A percentile compares a stretch with the other conserved stretches of the same genome.
These are phyloP conservation scores for Oreonectes daqikongensis DNA, from an alignment of 2,797 vertebrate species.

Conservation along the genomic window DNA sequence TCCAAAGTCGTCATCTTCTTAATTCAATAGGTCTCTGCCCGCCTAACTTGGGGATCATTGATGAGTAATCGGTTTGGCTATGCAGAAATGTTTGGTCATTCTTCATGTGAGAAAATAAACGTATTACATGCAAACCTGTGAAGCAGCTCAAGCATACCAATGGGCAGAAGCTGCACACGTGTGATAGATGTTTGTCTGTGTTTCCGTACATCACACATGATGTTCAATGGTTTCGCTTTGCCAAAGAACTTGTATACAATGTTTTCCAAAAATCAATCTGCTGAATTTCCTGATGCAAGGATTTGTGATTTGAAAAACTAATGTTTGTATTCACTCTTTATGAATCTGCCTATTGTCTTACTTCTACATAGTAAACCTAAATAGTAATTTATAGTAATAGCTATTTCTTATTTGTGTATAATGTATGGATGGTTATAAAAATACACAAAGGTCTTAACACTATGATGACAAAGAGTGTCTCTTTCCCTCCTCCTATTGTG, in stretches of 20 bases:
- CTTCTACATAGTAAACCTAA: background rate
- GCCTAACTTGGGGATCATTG: conserved; percentile 44
- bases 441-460: conserved; percentile 2
- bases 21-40: conserved; percentile 45
- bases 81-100: conserved; percentile 65
- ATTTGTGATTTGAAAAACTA: conserved; percentile 9
- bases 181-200: conserved; percentile 40
- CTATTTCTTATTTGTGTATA: background rate
- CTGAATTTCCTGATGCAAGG: conserved; percentile 5
- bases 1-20: conserved; percentile 46
- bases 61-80: conserved; percentile 67
- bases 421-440: background rate
- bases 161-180: conserved; percentile 6
- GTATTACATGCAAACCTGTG: conserved; percentile 67
- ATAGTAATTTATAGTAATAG: background rate
- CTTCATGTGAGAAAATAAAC: conserved; percentile 63
- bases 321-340: conserved; percentile 7
- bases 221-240: conserved; percentile 8
- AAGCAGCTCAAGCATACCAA: conserved; percentile 59
- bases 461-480: conserved; percentile 19
- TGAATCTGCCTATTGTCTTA: background rate
- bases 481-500: conserved; percentile 65
- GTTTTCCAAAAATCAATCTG: conserved; percentile 19
- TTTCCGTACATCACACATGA: conserved; percentile 38
- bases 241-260: conserved; percentile 7